Evolutionary conservation across 2,797 vertebrate genomes (phyloP).

Genomic region (Pempheris klunzingeri): DNA sequence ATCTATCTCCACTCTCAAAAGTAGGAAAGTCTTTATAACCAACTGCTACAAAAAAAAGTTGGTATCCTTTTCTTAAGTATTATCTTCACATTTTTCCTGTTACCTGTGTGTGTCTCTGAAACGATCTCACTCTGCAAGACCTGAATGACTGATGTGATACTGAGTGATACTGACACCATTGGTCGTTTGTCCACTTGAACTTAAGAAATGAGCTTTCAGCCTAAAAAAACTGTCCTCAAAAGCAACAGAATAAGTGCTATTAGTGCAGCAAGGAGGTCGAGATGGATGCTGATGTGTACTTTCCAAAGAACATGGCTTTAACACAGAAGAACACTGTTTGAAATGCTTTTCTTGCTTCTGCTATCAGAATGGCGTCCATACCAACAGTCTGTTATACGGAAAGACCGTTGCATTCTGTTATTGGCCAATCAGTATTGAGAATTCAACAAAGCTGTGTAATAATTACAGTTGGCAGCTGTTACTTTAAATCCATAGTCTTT

Average conservation of each 20-base stretch:
- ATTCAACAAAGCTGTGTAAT: too few relatives aligned
- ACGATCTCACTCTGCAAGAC: neutral
- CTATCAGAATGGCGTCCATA: too few relatives aligned
- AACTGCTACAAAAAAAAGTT: neutral
- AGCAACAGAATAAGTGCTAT: neutral
- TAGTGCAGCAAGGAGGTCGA: neutral
- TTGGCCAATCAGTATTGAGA: too few relatives aligned
- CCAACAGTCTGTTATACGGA: too few relatives aligned
- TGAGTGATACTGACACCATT: neutral
- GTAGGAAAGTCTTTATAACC: neutral
- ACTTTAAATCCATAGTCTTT: too few relatives aligned
- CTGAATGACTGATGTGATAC: neutral
- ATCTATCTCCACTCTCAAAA: neutral
- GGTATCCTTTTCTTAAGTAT: neutral
- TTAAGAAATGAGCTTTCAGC: neutral
- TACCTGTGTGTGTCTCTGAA: neutral
- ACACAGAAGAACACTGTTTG: neutral
- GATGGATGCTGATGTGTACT: neutral
- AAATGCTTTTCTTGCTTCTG: too few relatives aligned
- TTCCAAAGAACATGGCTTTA: neutral
- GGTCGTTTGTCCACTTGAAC: too few relatives aligned
- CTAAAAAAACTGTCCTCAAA: neutral
- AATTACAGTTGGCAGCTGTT: neutral
- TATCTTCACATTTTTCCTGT: too few relatives aligned
- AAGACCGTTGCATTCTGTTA: too few relatives aligned